Evolutionary conservation across 2,113 vertebrate genomes (phyloP).

Genomic region (Amphilophus citrinellus): DNA sequence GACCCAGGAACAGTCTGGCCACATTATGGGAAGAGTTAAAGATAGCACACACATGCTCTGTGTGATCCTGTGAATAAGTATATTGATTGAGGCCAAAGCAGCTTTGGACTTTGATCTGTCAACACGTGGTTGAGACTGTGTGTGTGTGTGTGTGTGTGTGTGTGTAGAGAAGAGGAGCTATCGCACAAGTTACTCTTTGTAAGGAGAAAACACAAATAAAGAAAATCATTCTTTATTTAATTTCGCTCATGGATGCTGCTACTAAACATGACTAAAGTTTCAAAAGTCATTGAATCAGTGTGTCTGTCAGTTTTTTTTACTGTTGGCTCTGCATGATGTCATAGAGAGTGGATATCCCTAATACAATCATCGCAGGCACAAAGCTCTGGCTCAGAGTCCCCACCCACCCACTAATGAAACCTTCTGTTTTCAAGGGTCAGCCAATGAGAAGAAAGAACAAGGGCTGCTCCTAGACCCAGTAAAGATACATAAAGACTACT

Average conservation of each 20-base stretch:
- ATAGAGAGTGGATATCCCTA: neutral
- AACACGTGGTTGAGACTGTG: constrained; percentile 37
- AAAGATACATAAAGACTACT: neutral
- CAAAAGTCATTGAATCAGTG: neutral
- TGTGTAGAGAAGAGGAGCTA: neutral
- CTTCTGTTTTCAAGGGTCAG: no score
- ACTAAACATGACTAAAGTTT: neutral
- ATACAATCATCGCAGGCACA: neutral
- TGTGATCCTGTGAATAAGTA: constrained; percentile 48
- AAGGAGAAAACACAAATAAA: neutral
- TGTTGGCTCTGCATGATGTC: neutral
- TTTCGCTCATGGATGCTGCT: neutral
- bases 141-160: neutral
- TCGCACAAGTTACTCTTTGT: neutral
- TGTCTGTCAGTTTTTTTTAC: neutral
- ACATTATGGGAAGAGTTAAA: constrained; percentile 50
- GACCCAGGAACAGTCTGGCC: constrained; percentile 39
- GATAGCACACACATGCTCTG: constrained; percentile 22
- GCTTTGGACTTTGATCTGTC: constrained; percentile 73
- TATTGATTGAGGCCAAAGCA: constrained; percentile 53
- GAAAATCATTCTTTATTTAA: neutral
- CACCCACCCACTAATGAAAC: neutral
- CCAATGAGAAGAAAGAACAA: no score
- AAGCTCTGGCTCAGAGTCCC: neutral
- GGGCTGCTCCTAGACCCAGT: no score